Evolutionary conservation across 2,888 invertebrate species (phyloP).

Genomic region (Syritta pipiens): DNA sequence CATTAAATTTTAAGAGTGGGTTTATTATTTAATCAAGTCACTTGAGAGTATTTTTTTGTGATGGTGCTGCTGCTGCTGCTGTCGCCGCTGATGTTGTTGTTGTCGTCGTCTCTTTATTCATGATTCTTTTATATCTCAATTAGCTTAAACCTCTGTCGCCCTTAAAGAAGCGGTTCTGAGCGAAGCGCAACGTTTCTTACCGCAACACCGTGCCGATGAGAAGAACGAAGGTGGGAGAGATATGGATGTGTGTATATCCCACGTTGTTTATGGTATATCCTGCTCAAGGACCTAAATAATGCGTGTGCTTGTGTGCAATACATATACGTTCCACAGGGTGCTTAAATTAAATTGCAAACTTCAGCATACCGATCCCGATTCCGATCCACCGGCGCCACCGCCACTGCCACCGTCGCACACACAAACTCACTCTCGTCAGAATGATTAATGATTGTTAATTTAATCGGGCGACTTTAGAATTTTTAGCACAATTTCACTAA

Average conservation of each 20-base stretch:
- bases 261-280: too few species aligned
- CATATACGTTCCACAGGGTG: slow-evolving; percentile 37
- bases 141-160: slow-evolving; percentile 51
- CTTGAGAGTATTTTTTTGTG: slow-evolving; percentile 59
- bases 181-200: background rate
- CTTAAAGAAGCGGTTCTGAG: background rate
- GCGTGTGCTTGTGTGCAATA: slow-evolving; percentile 9
- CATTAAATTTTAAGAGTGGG: slow-evolving; percentile 67
- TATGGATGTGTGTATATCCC: too few species aligned
- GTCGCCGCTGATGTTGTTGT: background rate
- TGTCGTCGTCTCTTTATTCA: slow-evolving; percentile 35
- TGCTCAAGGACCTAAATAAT: too few species aligned
- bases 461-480: slow-evolving; percentile 69
- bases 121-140: slow-evolving; percentile 64
- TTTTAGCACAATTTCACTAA: slow-evolving; percentile 66
- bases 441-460: slow-evolving; percentile 69
- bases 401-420: background rate
- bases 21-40: slow-evolving; percentile 69
- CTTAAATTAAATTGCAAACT: slow-evolving; percentile 60
- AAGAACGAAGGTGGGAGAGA: too few species aligned
- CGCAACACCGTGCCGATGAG: background rate
- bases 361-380: too few species aligned
- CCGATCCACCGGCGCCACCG: background rate
- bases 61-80: slow-evolving; percentile 21
- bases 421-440: slow-evolving; percentile 31